Conservation (phyloP, 2,113 vertebrate genomes). For the Ia io region DNA sequence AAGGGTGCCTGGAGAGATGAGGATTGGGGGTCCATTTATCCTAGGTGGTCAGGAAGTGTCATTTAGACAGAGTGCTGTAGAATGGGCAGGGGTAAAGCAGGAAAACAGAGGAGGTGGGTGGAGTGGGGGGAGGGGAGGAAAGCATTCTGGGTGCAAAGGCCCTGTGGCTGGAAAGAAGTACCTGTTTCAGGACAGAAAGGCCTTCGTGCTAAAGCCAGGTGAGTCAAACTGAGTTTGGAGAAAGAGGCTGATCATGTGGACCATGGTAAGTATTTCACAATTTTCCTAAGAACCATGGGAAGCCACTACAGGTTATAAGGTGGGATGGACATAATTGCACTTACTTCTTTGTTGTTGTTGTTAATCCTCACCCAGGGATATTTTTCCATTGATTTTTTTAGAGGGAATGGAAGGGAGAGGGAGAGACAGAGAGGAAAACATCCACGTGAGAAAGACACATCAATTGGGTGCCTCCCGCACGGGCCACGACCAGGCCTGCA, state of each 20-base stretch:
- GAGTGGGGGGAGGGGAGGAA: neutral
- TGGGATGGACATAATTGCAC: neutral
- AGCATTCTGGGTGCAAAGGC: neutral
- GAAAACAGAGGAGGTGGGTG: neutral
- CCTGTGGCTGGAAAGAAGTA: neutral
- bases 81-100: neutral
- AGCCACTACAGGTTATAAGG: neutral
- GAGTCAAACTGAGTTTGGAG: neutral
- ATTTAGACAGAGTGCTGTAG: neutral
- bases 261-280: neutral
- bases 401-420: too few species aligned
- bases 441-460: too few species aligned
- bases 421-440: too few species aligned
- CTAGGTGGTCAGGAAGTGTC: neutral
- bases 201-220: neutral
- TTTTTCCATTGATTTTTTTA: too few species aligned
- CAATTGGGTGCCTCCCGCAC: too few species aligned
- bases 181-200: neutral
- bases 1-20: neutral
- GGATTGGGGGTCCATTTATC: neutral
- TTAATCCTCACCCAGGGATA: too few species aligned
- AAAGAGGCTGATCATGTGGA: neutral
- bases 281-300: neutral
- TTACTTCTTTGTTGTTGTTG: neutral
- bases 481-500: too few species aligned